Base-by-base conservation (phyloP, 2,888 invertebrate species). In the Timandra comae region DNA sequence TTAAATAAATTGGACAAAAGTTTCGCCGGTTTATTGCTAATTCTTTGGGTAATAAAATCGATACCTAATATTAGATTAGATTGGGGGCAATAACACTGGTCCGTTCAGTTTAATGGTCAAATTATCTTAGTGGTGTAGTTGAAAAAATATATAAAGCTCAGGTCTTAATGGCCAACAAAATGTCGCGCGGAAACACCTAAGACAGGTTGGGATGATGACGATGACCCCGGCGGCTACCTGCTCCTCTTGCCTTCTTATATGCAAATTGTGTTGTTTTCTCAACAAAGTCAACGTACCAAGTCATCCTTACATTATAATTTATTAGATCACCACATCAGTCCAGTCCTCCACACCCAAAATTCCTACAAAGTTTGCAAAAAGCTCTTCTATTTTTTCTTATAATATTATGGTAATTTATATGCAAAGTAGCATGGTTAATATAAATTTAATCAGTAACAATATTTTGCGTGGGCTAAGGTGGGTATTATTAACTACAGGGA, bases 211-310 rank as follows among this genome's bases (percentile, higher is more conserved):
- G 65, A 54, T 58, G 65, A 73, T 72, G 78, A 77, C 81, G 77
- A 78, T 79, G 84, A 82, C 82, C 85, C 65, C 74, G 35, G 51
- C 36, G 51, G 46, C 47, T 47, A 81, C 84, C 84, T 84, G 85
- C 68, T 65, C 52, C 63, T 57, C 62, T 49, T 63, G 73, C 61
- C 61, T 72, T 72, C 63, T 62, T 74, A 64, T 82, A 81, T 81
- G 80, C 72, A 72, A 81, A 81, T 80, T 54, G 62, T 61, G 62
- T 70, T 78, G 60, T 76, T 77, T 75, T 69, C 64, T 58, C 56
- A 61, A 53, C 58, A 49, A 55, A 68, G 81, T 81, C 85, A 81
- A 73, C 53, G 82, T 63, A 43, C 48, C 35, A 29, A 65, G 49
- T 53, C 47, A 57, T 63, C 62, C 60, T 70, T 74, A 64, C 56